A percentile compares a stretch with the other conserved stretches of the same genome.
Conservation (phyloP, 92 coral and sea anemone species). For the Micromussa lordhowensis region DNA sequence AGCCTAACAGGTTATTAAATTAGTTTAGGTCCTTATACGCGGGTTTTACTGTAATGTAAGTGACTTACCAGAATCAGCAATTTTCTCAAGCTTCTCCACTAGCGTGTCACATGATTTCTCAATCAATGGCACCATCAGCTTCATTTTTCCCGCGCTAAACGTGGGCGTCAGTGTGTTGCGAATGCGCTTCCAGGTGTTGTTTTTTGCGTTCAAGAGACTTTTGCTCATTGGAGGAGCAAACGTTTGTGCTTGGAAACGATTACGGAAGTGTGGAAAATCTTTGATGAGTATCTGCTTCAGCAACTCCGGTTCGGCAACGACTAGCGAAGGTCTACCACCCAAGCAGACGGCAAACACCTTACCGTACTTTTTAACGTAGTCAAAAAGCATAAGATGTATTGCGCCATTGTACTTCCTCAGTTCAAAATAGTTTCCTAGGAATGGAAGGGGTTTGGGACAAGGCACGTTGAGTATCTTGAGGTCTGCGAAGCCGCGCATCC, state of each 20-base stretch:
- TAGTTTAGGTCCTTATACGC: too few relatives aligned
- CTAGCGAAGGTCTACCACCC: conserved; percentile 55
- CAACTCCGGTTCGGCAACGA: conserved; percentile 65
- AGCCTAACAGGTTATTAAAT: too few relatives aligned
- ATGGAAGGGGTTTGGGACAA: conserved; percentile 64
- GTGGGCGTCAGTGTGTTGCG: conserved; percentile 75
- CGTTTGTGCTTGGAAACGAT: conserved; percentile 26
- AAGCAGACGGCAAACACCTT: conserved; percentile 59
- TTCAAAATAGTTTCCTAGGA: conserved; percentile 68
- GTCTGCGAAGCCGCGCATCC: conserved; percentile 45
- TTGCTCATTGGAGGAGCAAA: neutral
- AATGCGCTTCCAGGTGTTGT: conserved; percentile 71
- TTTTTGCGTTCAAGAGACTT: conserved; percentile 18
- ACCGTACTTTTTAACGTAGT: conserved; percentile 57
- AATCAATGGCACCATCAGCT: conserved; percentile 68
- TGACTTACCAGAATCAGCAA: conserved; percentile 45
- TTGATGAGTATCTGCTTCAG: conserved; percentile 56
- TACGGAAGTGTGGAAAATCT: conserved; percentile 63
- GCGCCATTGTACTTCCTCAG: conserved; percentile 60
- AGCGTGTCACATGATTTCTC: conserved; percentile 63
- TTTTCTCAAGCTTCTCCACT: conserved; percentile 51
- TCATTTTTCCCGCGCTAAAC: conserved; percentile 70
- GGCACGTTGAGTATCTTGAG: conserved; percentile 49
- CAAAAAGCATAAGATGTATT: conserved; percentile 37
- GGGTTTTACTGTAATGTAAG: neutral